Conservation (phyloP, 1,140 invertebrate genomes). For the Elysia chlorotica region DNA sequence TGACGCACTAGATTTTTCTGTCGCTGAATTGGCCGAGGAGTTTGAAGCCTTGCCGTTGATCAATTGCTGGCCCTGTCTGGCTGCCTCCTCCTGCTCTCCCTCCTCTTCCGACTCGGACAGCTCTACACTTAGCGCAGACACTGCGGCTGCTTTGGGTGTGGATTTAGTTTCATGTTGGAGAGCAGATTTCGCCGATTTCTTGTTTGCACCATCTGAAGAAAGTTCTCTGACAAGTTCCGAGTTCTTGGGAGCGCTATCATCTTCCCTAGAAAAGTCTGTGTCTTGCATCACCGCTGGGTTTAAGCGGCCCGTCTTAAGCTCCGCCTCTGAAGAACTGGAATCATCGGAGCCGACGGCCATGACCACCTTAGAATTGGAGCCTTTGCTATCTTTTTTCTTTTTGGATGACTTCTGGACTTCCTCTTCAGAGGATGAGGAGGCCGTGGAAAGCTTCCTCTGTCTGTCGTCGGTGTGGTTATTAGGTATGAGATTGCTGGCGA, state of each 20-base stretch:
- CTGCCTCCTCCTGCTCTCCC: background rate
- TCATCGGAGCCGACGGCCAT: background rate
- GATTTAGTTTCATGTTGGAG: no score
- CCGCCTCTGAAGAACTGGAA: slow-evolving; percentile 16
- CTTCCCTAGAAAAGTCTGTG: slow-evolving; percentile 48
- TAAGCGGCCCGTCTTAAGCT: background rate
- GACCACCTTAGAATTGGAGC: background rate
- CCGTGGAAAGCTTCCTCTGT: no score
- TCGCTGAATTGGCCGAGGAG: background rate
- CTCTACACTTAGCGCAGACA: slow-evolving; percentile 17
- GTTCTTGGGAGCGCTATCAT: slow-evolving; percentile 30
- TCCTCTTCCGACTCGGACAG: slow-evolving; percentile 34
- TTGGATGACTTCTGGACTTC: background rate
- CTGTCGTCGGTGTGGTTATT: no score
- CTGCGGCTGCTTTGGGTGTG: slow-evolving; percentile 1
- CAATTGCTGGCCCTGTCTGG: background rate
- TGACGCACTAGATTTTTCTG: no score
- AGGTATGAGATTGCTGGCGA: no score
- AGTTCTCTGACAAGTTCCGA: no score
- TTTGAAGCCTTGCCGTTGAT: no score
- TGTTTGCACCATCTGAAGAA: no score
- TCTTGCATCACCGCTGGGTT: slow-evolving; percentile 23
- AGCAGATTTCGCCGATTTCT: no score
- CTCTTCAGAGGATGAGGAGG: background rate
- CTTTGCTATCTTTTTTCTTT: background rate